phyloP scores from a whole-genome alignment of 2,888 invertebrate genomes.

The Sabatieria punctata region DNA sequence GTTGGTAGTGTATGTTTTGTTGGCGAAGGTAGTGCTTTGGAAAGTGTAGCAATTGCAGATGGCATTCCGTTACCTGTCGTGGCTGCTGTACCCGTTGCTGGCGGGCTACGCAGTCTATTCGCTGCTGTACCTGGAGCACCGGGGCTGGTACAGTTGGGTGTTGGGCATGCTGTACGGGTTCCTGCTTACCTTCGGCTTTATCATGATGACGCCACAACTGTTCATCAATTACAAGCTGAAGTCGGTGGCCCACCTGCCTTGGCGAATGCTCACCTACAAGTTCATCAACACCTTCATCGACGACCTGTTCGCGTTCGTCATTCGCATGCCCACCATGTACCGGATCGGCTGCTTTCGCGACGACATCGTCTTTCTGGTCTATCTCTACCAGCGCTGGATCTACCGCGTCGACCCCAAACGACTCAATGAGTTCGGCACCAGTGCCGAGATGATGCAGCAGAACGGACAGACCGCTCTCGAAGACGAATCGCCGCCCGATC shows the following conservation, averaged over 20 bases:
- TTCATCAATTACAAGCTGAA: slow-evolving; percentile 99
- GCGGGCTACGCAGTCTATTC: slow-evolving; percentile 88
- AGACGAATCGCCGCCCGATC: not conserved
- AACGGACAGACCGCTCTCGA: not conserved
- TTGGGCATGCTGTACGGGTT: slow-evolving; percentile 93
- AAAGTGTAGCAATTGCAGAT: slow-evolving; percentile 47
- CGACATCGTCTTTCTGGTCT: slow-evolving; percentile 96
- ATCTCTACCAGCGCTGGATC: slow-evolving; percentile 94
- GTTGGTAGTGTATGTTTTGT: no score
- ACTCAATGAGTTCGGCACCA: slow-evolving; percentile 95
- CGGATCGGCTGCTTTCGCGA: slow-evolving; percentile 84
- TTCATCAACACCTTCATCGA: slow-evolving; percentile 98
- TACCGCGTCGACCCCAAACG: slow-evolving; percentile 88
- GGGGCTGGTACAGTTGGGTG: slow-evolving; percentile 97
- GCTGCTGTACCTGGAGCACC: slow-evolving; percentile 82
- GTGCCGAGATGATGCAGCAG: slow-evolving; percentile 46
- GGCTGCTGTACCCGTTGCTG: slow-evolving; percentile 82
- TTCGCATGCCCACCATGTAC: slow-evolving; percentile 99
- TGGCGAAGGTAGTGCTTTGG: no score
- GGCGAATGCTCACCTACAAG: slow-evolving; percentile 99
- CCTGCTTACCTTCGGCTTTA: slow-evolving; percentile 88
- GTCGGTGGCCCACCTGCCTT: slow-evolving; percentile 95
- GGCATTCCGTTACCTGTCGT: slow-evolving; percentile 84
- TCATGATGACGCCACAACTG: slow-evolving; percentile 99
- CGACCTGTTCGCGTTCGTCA: slow-evolving; percentile 98